Base-by-base conservation (phyloP, 2,888 invertebrate genomes). In the Trypoxylon attenuatum region DNA sequence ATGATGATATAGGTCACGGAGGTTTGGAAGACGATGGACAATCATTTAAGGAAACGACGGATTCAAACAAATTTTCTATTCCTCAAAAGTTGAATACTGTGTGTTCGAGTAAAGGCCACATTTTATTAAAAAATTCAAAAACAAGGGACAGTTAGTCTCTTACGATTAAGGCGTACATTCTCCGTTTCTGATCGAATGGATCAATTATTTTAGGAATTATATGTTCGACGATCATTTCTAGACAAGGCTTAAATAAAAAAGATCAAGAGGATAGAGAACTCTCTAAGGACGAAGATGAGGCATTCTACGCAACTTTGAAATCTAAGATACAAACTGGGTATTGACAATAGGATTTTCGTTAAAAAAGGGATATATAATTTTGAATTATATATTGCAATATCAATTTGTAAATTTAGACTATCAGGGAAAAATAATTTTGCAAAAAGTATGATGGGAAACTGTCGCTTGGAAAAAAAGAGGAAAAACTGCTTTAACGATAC, bases 241-340 rank as follows among this genome's bases (percentile, higher is more conserved):
- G 76, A 21, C 25, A 61, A 6, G 51, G 6, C 23, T 50, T 62
- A 29, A 23, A 1, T 19, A 22, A 56, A 8, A 39, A 5, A 29
- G n/a, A 15, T 29, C 46, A 13, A 2, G 8, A 10, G 5, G 16
- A 10, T 13, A 13, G 5, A 2, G 55, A 47, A 2, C 21, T 41
- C 5, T 8, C 15, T 8, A 33, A 53, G 10, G 64, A 66, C 2
- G 55, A 72, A 0, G 76, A 76, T n/a, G 67, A 76, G 2, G 19
- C 59, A 5, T 69, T 75, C 16, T 54, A 67, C 6, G 33, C 49
- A 6, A 54, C 38, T 29, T 43, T 76, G 19, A 69, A 56, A 19
- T 33, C 18, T 1, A 23, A 60, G 10, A 61, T 76, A 27, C 46
- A 69, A 6, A 51, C 16, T 15, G 39, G 63, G 43, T 27, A 22